Evolutionary conservation across 2,888 invertebrate species (phyloP), one percentile per base, ranked within the genome.

Genomic region (Caenorhabditis sp.): DNA sequence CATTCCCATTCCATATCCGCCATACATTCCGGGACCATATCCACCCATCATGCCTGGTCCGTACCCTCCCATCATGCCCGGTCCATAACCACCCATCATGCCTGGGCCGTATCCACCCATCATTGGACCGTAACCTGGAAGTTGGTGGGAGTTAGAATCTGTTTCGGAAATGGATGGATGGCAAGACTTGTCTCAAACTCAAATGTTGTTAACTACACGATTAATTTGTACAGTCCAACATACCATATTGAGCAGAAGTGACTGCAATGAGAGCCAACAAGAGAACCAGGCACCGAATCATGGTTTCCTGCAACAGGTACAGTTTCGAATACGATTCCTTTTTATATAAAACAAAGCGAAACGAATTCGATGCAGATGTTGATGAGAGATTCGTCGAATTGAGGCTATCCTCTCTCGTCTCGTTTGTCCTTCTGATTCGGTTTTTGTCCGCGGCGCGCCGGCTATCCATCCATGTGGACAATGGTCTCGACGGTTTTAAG

Each of bases 41-140:
- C 75, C 74, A 2, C 63, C 64, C 75, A 76, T 76, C 64, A 64
- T 64, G 10, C 61, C 61, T 6, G 64, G 64, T 19, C 74, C 74
- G 54, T 75, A 75, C 2, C 76, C 76, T 4, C 76, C 76, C 76
- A 76, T 76, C 76, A 68, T 68, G 8, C 61, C 63, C 19, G 74
- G 74, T 10, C 73, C 73, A 19, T 61, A 61, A n/a, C n/a, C n/a
- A 2, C 61, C 61, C 3, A 26, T 26, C 44, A 64, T 64, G n/a
- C n/a, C n/a, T n/a, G n/a, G n/a, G n/a, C n/a, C n/a, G n/a, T n/a
- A n/a, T n/a, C n/a, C n/a, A n/a, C n/a, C n/a, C n/a, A n/a, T n/a
- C n/a, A n/a, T n/a, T 16, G 74, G 74, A 2, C 73, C 73, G 12
- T 61, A 61, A 19, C 47, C 44, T 44, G 63, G 44, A 16, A 38